Percentiles rank a stretch among this genome's conserved stretches.
Conservation (phyloP, 1,140 invertebrate species). For the Probaryconus sp. region DNA sequence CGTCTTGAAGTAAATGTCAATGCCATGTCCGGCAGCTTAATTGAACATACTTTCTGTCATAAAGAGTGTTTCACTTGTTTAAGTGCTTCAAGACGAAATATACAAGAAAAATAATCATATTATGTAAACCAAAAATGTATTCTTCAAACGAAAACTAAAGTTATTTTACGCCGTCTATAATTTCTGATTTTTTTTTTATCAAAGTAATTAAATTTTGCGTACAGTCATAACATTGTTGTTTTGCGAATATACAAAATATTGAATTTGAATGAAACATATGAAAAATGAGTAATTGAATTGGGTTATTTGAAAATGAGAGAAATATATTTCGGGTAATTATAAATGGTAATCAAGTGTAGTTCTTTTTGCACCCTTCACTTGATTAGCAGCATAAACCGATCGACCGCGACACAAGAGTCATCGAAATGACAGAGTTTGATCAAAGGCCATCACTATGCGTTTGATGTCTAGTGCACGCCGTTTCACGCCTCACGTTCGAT, state of each 20-base stretch:
- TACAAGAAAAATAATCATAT: not conserved
- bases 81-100: not conserved
- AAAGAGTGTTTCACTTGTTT: conserved; percentile 2
- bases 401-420: conserved; percentile 61
- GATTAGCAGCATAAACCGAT: conserved; percentile 39
- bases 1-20: conserved; percentile 20
- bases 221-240: too few relatives aligned
- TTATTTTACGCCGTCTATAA: too few relatives aligned
- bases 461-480: conserved; percentile 61
- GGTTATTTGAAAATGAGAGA: not conserved
- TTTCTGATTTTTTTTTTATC: too few relatives aligned
- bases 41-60: conserved; percentile 17
- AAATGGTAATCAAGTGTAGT: conserved; percentile 22
- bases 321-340: conserved; percentile 28
- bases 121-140: too few relatives aligned
- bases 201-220: too few relatives aligned
- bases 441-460: conserved; percentile 59
- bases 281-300: not conserved
- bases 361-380: conserved; percentile 44
- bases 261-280: too few relatives aligned
- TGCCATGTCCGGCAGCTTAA: conserved; percentile 9
- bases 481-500: conserved; percentile 46
- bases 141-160: too few relatives aligned
- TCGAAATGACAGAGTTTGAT: conserved; percentile 61
- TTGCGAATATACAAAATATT: too few relatives aligned